Evolutionary conservation across 2,888 invertebrate species (phyloP).

Genomic region (Sesia bembeciformis): DNA sequence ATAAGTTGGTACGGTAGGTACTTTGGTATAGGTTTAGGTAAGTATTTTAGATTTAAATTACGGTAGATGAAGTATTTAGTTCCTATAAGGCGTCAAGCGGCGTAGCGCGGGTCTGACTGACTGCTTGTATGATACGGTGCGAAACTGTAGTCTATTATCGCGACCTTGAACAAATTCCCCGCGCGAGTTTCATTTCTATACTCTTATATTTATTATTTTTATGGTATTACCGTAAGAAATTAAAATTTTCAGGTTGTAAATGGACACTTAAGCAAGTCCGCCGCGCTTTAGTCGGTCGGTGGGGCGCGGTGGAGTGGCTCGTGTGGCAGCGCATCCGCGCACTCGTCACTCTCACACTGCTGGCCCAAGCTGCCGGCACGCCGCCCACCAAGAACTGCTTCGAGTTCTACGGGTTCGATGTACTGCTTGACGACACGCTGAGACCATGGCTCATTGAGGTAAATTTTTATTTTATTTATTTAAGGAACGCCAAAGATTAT

Average conservation of each 20-base stretch:
- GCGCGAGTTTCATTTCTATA: too few relatives aligned
- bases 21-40: too few relatives aligned
- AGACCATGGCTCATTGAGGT: conserved; percentile 95
- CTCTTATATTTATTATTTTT: too few relatives aligned
- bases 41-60: too few relatives aligned
- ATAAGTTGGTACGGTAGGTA: too few relatives aligned
- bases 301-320: conserved; percentile 84
- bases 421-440: conserved; percentile 86
- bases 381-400: conserved; percentile 85
- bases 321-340: conserved; percentile 86
- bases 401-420: conserved; percentile 94
- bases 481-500: not conserved
- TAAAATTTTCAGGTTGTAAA: conserved; percentile 79
- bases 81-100: too few relatives aligned
- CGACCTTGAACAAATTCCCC: too few relatives aligned
- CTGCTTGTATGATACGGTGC: too few relatives aligned
- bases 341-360: conserved; percentile 82
- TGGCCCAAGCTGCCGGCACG: conserved; percentile 82
- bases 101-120: too few relatives aligned
- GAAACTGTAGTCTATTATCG: too few relatives aligned
- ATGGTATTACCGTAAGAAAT: too few relatives aligned
- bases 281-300: conserved; percentile 76
- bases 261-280: conserved; percentile 88
- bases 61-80: too few relatives aligned
- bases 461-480: not conserved